Evolutionary conservation across 2,797 vertebrate species (phyloP), one percentile per base, ranked within the genome.

Genomic region (Etheostoma perlongum): DNA sequence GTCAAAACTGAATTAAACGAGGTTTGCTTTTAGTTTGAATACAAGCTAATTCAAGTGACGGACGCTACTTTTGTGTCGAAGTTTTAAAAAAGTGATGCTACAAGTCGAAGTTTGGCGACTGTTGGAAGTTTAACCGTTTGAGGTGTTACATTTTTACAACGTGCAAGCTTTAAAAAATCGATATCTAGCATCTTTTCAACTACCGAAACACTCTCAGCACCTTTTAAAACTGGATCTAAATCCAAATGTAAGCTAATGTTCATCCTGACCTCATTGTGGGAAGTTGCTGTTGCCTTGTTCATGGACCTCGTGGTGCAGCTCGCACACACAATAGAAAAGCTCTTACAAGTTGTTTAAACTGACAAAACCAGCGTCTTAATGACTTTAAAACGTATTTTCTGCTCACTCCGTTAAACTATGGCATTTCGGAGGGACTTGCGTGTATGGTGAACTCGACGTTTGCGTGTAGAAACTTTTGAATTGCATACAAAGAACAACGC

Each of bases 281-380:
- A 90, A 93, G 91, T 93, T 91, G 88, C 87, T 85, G 87, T 89
- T 84, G 90, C 89, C 87, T 90, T 87, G 86, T 90, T 93, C 87
- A 60, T 16, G 90, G 93, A 95, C 95, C 95, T 95, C 95, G 95
- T 96, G 95, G 93, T 94, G 87, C 90, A 82, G 79, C 80, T 68
- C 75, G 48, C 82, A 61, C 82, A 55, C 89, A 93, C 91, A 92
- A 93, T 85, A 94, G 93, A 90, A 92, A 89, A 18, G 67, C 75
- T 58, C 81, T 87, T 77, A 67, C 85, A 90, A 91, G 84, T 87
- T 89, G 77, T 79, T 85, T 49, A 88, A 92, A 91, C 81, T 88
- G 21, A 30, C 69, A 57, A 83, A 86, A 87, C 12, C 46, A 6
- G 51, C 2, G 44, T 55, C 44, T 73, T 52, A 18, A 0, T 5